Conservation (phyloP, 2,888 invertebrate genomes). For the Norana najaformis region DNA sequence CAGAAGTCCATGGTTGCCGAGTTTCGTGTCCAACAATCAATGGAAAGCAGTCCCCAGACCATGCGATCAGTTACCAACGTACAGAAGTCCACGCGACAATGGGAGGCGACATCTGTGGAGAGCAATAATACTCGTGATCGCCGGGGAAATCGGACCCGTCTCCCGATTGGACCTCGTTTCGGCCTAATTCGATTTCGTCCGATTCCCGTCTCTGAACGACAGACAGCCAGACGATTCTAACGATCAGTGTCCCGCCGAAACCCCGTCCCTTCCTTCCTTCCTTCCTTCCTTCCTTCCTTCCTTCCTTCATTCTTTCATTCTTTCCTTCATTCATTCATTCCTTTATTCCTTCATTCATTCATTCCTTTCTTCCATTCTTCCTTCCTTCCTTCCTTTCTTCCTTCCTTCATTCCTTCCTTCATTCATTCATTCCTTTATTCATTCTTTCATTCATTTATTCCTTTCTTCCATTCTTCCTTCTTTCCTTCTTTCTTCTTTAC, state of each 20-base stretch:
- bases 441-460: neutral
- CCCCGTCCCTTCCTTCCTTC: neutral
- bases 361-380: neutral
- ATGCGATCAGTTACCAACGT: neutral
- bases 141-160: neutral
- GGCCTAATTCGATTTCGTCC: neutral
- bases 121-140: neutral
- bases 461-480: neutral
- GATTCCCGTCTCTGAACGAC: neutral
- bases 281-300: neutral
- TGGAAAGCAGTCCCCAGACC: neutral
- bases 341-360: neutral
- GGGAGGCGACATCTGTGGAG: neutral
- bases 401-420: neutral
- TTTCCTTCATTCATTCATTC: neutral
- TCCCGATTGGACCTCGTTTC: neutral
- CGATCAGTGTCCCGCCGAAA: neutral
- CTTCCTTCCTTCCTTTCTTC: slow-evolving; percentile 21
- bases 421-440: neutral
- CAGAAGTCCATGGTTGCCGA: neutral
- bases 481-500: neutral
- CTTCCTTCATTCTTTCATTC: neutral
- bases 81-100: neutral
- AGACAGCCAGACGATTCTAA: neutral
- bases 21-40: neutral